Conservation (phyloP, 1,140 invertebrate genomes). For the Caenorhabditis remanei region DNA sequence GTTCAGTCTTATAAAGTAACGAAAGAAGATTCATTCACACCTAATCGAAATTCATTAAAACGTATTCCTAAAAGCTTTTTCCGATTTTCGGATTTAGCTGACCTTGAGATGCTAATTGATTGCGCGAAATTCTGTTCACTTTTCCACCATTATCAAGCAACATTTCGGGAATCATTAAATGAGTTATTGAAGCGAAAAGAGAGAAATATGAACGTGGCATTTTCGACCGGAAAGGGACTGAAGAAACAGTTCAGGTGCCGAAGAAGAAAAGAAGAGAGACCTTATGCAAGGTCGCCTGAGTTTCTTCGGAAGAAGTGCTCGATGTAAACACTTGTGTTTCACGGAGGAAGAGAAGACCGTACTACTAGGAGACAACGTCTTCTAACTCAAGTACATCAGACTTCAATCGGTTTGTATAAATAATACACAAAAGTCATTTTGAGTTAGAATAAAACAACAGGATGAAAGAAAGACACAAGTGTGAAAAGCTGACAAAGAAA, state of each 20-base stretch:
- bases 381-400: not conserved
- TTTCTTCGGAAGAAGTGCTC: conserved; percentile 49
- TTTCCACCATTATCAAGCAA: conserved; percentile 26
- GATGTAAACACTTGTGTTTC: conserved; percentile 46
- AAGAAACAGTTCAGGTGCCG: conserved; percentile 43
- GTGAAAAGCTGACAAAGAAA: too few species aligned
- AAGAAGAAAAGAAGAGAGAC: conserved; percentile 18
- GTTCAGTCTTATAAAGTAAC: too few species aligned
- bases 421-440: not conserved
- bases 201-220: conserved; percentile 5
- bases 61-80: not conserved
- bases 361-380: not conserved
- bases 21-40: not conserved
- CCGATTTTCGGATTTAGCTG: conserved; percentile 19
- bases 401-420: conserved; percentile 9
- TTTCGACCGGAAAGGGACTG: conserved; percentile 1
- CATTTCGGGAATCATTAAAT: conserved; percentile 43
- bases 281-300: conserved; percentile 53
- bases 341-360: not conserved
- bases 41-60: not conserved
- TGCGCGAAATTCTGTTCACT: conserved; percentile 6
- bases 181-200: conserved; percentile 23
- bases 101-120: conserved; percentile 53
- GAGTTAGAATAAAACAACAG: not conserved
- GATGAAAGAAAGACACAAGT: too few species aligned